Conservation (phyloP, 2,888 invertebrate genomes). For the Dasypolia templi region DNA sequence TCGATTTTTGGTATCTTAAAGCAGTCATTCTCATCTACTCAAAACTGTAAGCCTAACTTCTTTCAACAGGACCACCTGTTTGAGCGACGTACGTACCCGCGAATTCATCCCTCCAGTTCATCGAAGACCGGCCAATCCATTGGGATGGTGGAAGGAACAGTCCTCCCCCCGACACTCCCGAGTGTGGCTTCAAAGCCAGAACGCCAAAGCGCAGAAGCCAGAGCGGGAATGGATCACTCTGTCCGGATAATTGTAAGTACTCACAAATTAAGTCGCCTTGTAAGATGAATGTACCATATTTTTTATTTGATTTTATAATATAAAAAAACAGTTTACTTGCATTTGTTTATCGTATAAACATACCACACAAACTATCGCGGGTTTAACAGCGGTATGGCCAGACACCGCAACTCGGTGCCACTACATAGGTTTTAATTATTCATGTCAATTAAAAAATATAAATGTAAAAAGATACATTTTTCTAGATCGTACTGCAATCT, state of each 20-base stretch:
- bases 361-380: no score
- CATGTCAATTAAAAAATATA: no score
- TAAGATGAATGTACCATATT: background rate
- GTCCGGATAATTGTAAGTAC: conserved; percentile 94
- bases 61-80: conserved; percentile 94
- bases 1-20: no score
- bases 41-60: conserved; percentile 21
- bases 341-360: no score
- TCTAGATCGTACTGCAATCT: no score
- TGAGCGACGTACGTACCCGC: conserved; percentile 96
- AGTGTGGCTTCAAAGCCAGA: conserved; percentile 98
- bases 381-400: no score
- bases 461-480: no score
- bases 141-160: conserved; percentile 95
- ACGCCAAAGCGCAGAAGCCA: no score
- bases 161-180: conserved; percentile 97
- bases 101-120: conserved; percentile 93
- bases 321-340: no score
- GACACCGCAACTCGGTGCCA: no score
- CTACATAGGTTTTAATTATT: no score
- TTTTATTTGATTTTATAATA: no score
- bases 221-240: conserved; percentile 96
- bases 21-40: background rate
- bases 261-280: conserved; percentile 67
- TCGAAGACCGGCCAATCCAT: conserved; percentile 93